Base-by-base conservation (phyloP, 2,888 invertebrate species). In the Diogma glabrata region DNA sequence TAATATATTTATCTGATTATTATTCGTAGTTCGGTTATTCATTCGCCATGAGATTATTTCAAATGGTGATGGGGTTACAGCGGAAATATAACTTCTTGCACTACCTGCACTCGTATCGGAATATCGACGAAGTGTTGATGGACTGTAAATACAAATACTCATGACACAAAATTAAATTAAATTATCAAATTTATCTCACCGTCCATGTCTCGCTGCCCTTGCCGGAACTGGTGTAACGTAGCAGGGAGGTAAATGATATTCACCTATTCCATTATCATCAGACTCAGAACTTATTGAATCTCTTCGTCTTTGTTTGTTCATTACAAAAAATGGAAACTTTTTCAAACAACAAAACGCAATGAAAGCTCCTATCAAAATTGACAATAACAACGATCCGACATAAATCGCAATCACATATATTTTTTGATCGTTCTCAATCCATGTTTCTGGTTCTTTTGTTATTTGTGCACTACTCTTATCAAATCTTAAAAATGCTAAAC, bases 31-130 rank as follows among this genome's bases (percentile, higher is more conserved):
- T 16, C 7, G 16, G 5, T 48, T 48, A 14, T 30, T 20, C 46
- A 46, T 46, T 16, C 46, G 46, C n/a, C 23, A 46, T 26, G 46
- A 46, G 14, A 46, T 46, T n/a, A 46, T 24, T 16, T 46, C 23
- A 26, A 46, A 46, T 46, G 46, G 46, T 33, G 48, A 30, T 22
- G 48, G 48, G 5, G 30, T 30, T 7, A 48, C 24, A 16, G 48
- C 48, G 2, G 48, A 48, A 12, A 48, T 14, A 30, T 48, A 48
- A 22, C 48, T 48, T 10, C 30, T 14, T 4, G 30, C 48, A 30
- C 48, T 48, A 2, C 33, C 14, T 5, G 17, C n/a, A 30, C 48
- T 48, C 2, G 20, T 20, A 12, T 48, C 48, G 6, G 48, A 48
- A 19, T 22, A 14, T 20, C 30, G 14, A 33, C 48, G 48, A 20